A percentile compares a stretch with the other conserved stretches of the same genome.
These are phyloP conservation scores for Arctocebus calabarensis DNA, from an alignment of 2,797 vertebrate genomes.

Conservation along the genomic window DNA sequence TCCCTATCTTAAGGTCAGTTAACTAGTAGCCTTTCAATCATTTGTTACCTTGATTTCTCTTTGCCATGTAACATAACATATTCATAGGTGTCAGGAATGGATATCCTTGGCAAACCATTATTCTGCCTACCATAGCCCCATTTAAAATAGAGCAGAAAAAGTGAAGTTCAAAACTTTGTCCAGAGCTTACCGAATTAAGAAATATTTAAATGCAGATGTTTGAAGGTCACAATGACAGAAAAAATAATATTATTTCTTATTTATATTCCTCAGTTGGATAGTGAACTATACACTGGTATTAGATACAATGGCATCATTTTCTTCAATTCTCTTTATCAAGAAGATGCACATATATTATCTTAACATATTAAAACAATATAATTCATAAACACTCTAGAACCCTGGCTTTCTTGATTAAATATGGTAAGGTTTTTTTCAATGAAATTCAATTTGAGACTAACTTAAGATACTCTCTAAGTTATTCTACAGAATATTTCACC, in stretches of 20 bases:
- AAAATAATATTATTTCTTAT: not conserved
- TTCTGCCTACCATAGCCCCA: not conserved
- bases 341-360: not conserved
- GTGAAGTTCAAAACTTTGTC: not conserved
- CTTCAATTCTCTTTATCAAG: not conserved
- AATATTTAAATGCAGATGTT: not conserved
- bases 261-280: not conserved
- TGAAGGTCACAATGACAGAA: not conserved
- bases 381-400: not conserved
- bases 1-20: not conserved
- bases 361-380: not conserved
- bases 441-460: not conserved
- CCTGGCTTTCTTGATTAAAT: not conserved
- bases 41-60: not conserved
- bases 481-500: not conserved
- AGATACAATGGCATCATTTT: not conserved
- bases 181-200: not conserved
- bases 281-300: not conserved
- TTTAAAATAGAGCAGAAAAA: not conserved
- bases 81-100: not conserved
- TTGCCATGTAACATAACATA: not conserved
- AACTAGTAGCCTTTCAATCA: not conserved
- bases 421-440: not conserved
- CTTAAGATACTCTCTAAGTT: not conserved
- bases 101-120: not conserved